A percentile compares a stretch with the other conserved stretches of the same genome.
These are phyloP conservation scores for Dicaeum eximium DNA, from an alignment of 2,113 vertebrate species.

Conservation along the genomic window DNA sequence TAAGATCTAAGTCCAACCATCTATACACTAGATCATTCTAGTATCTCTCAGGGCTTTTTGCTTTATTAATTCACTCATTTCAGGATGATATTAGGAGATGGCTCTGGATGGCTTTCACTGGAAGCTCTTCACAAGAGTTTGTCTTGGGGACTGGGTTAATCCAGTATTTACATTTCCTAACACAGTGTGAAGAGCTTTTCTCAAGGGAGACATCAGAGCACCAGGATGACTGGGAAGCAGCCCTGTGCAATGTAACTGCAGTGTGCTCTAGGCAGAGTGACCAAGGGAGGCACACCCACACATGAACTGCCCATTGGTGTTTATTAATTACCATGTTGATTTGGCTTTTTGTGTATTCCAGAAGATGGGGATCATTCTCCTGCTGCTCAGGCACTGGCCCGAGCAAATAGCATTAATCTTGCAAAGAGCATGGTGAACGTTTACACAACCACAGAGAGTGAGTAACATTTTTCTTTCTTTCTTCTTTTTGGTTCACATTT, in stretches of 20 bases:
- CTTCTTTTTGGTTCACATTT: background rate
- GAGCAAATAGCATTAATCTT: slow-evolving; percentile 34
- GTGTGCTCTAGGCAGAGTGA: background rate
- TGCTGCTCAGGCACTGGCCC: slow-evolving; percentile 24
- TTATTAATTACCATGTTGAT: background rate
- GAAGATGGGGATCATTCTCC: slow-evolving; percentile 28
- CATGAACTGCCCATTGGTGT: background rate
- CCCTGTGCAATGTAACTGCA: background rate
- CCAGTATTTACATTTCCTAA: background rate
- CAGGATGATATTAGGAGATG: background rate
- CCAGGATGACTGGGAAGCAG: background rate
- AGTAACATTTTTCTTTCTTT: slow-evolving; percentile 36
- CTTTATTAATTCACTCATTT: background rate
- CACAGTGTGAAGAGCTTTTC: background rate
- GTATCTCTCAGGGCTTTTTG: background rate
- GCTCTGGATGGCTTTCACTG: background rate
- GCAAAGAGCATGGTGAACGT: slow-evolving; percentile 74
- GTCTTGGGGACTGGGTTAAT: background rate
- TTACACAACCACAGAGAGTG: slow-evolving; percentile 70
- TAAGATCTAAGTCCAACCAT: background rate
- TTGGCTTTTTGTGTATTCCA: slow-evolving; percentile 55
- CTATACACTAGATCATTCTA: background rate
- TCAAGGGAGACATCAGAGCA: background rate
- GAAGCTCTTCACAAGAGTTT: background rate
- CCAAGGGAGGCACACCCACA: background rate